phyloP scores from a whole-genome alignment of 2,888 invertebrate species.

The Amphipoea lucens region DNA sequence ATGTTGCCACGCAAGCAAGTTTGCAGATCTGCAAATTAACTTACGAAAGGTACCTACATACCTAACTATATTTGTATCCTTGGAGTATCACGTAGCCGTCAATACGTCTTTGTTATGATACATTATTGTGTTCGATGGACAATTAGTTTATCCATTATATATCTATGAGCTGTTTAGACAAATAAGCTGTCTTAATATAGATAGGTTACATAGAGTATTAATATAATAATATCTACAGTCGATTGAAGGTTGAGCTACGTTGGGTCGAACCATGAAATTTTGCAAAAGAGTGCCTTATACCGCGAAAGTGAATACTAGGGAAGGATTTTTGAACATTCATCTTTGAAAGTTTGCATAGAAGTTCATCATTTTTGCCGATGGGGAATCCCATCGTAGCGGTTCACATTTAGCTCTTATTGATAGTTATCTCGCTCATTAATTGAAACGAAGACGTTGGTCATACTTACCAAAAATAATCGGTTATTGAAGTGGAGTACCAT shows the following conservation, averaged over 20 bases:
- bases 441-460: neutral
- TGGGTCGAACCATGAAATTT: neutral
- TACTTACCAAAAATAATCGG: too few species aligned
- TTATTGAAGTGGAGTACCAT: neutral
- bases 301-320: neutral
- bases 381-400: neutral
- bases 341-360: neutral
- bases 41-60: constrained; percentile 24
- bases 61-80: constrained; percentile 3
- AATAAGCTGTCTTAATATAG: constrained; percentile 58
- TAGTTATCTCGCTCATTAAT: neutral
- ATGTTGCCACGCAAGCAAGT: neutral
- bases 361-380: neutral
- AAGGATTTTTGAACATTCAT: neutral
- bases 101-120: constrained; percentile 28
- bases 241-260: neutral
- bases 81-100: constrained; percentile 29
- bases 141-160: constrained; percentile 67
- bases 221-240: neutral
- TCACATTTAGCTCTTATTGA: neutral
- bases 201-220: constrained; percentile 22
- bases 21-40: neutral
- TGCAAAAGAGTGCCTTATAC: neutral
- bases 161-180: constrained; percentile 66
- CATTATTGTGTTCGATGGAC: constrained; percentile 38